phyloP scores from a whole-genome alignment of 35 echinoderm and acorn worm genomes.

The Ophiothrix spiculata region DNA sequence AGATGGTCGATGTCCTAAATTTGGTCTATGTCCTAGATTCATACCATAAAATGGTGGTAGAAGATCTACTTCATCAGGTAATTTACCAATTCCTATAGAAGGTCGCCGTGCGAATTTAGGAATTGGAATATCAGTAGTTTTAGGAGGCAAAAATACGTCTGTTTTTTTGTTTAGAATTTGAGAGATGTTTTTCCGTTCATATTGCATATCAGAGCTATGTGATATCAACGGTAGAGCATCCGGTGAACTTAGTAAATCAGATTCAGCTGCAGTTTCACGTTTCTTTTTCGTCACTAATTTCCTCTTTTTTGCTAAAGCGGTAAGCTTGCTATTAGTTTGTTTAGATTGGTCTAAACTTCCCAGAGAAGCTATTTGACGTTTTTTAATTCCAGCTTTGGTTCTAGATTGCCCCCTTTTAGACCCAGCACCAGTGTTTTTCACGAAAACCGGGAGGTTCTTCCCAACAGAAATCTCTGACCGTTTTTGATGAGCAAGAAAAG shows the following conservation, averaged over 20 bases:
- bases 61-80: background rate
- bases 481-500: background rate
- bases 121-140: background rate
- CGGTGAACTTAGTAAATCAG: too few species aligned
- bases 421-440: background rate
- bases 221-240: background rate
- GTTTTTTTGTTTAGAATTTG: background rate
- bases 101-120: background rate
- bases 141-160: background rate
- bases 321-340: background rate
- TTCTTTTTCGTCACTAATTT: too few species aligned
- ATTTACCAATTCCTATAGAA: too few species aligned
- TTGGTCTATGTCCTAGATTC: background rate
- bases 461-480: background rate
- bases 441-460: background rate
- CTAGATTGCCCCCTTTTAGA: background rate
- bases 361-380: background rate
- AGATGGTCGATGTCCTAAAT: too few species aligned
- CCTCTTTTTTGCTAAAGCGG: background rate
- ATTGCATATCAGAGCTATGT: background rate
- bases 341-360: background rate
- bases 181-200: background rate
- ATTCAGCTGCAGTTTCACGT: too few species aligned
- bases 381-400: background rate
- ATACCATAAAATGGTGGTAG: background rate